Evolutionary conservation across 2,797 vertebrate genomes (phyloP).

Genomic region (Naso thynnoides): DNA sequence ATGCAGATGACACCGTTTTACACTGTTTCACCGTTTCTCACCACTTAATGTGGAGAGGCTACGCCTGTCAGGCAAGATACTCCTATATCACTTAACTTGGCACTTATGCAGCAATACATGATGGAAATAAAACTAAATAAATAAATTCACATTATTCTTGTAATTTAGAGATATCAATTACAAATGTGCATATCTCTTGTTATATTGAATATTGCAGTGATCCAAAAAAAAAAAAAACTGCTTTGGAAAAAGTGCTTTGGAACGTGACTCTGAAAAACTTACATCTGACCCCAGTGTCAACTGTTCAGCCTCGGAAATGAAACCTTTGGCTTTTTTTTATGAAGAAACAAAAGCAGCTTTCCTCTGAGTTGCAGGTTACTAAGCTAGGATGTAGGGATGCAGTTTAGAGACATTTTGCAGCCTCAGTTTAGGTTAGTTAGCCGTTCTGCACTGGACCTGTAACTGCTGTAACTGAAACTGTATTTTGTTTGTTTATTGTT

Average conservation of each 20-base stretch:
- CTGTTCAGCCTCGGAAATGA: background rate
- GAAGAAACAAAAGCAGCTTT: background rate
- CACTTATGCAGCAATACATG: background rate
- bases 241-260: background rate
- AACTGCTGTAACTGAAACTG: background rate
- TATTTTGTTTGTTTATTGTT: slow-evolving; percentile 9
- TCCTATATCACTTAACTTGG: background rate
- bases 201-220: background rate
- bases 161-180: background rate
- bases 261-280: background rate
- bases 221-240: background rate
- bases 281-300: slow-evolving; percentile 10
- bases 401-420: slow-evolving; percentile 4
- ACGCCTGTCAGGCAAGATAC: background rate
- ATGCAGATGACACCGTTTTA: slow-evolving; percentile 1
- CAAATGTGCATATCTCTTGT: background rate
- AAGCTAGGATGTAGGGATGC: background rate
- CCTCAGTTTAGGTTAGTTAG: background rate
- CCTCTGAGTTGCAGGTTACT: background rate
- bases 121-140: background rate
- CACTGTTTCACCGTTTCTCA: background rate
- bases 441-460: background rate
- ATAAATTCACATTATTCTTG: background rate
- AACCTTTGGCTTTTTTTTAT: background rate
- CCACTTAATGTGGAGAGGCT: background rate